phyloP scores from a whole-genome alignment of 2,888 invertebrate genomes.

The Hipparchia sbordonii region DNA sequence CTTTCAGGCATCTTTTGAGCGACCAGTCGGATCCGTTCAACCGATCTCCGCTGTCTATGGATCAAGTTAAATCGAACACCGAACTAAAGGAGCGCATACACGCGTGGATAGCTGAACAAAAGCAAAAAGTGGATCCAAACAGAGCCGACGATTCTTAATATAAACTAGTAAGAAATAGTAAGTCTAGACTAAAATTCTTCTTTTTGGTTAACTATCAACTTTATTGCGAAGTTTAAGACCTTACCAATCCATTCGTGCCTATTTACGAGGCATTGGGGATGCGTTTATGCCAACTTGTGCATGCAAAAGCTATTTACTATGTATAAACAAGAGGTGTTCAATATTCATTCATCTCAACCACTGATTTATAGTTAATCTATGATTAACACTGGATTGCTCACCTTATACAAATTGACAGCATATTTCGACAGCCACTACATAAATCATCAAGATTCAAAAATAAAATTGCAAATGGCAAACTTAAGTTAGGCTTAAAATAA shows the following conservation, averaged over 20 bases:
- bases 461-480: no score
- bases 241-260: no score
- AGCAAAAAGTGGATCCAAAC: conserved; percentile 60
- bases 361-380: no score
- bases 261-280: no score
- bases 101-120: conserved; percentile 89
- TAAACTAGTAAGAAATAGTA: conserved; percentile 5
- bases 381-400: no score
- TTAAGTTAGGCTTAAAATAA: no score
- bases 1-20: conserved; percentile 89
- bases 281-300: no score
- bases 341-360: no score
- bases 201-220: not conserved
- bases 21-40: conserved; percentile 99
- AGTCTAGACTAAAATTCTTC: conserved; percentile 6
- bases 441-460: no score
- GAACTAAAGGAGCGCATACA: conserved; percentile 91
- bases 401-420: no score
- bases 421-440: no score
- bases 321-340: not conserved
- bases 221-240: not conserved
- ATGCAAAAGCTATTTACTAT: no score
- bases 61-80: conserved; percentile 91
- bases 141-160: conserved; percentile 38
- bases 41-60: conserved; percentile 95